A percentile compares a stretch with the other conserved stretches of the same genome.
Conservation (phyloP, 1,140 invertebrate genomes). For the Helicorthomorpha holstii region DNA sequence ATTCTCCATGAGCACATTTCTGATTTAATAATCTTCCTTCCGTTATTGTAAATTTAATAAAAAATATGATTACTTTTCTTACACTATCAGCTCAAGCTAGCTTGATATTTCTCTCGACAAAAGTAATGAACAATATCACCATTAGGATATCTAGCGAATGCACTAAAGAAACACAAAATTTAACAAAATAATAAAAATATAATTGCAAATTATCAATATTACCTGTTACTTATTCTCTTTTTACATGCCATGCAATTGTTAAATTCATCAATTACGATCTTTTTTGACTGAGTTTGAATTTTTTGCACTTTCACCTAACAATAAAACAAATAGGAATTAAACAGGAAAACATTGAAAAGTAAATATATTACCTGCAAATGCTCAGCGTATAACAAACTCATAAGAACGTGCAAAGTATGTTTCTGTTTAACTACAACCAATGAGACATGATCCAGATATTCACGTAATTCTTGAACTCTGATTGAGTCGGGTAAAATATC, state of each 20-base stretch:
- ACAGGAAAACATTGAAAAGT: slow-evolving; percentile 8
- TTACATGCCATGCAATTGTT: slow-evolving; percentile 80
- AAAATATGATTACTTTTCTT: too few species aligned
- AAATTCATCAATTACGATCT: slow-evolving; percentile 62
- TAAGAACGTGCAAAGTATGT: slow-evolving; percentile 53
- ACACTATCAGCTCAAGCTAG: neutral
- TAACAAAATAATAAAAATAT: slow-evolving; percentile 12
- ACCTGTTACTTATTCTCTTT: slow-evolving; percentile 79
- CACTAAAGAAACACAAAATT: slow-evolving; percentile 39
- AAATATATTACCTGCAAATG: slow-evolving; percentile 39
- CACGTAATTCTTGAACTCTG: slow-evolving; percentile 47
- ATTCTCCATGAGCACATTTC: too few species aligned
- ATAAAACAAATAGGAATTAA: slow-evolving; percentile 9
- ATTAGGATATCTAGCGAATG: slow-evolving; percentile 78
- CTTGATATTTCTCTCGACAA: slow-evolving; percentile 32
- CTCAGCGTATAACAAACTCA: slow-evolving; percentile 64
- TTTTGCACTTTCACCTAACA: slow-evolving; percentile 54
- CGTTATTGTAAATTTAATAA: too few species aligned
- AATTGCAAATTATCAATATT: slow-evolving; percentile 12
- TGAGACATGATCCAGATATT: slow-evolving; percentile 58
- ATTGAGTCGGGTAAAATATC: slow-evolving; percentile 57
- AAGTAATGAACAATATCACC: slow-evolving; percentile 84
- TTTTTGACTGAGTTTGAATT: slow-evolving; percentile 60
- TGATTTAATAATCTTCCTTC: too few species aligned
- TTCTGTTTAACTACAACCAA: slow-evolving; percentile 51